Evolutionary conservation across 37 sponge, comb jelly and placozoan genomes (phyloP).

Genomic region (Chondrosia reniformis): DNA sequence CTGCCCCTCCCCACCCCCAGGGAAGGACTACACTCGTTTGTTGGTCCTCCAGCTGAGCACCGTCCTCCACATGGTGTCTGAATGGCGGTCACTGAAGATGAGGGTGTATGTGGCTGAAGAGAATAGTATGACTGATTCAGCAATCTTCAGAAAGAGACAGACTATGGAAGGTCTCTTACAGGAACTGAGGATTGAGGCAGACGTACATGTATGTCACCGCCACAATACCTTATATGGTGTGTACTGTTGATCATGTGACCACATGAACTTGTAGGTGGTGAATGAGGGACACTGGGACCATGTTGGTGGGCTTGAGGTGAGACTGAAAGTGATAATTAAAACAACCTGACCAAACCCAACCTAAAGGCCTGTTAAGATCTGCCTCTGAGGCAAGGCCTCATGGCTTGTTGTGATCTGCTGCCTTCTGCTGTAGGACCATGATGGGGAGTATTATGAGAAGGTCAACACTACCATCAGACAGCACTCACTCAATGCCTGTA

Average conservation of each 20-base stretch:
- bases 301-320: too few species aligned
- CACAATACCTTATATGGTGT: too few species aligned
- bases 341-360: too few species aligned
- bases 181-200: slow-evolving; percentile 74
- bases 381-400: too few species aligned
- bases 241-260: too few species aligned
- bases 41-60: slow-evolving; percentile 89
- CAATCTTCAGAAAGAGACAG: slow-evolving; percentile 25
- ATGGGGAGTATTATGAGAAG: slow-evolving; percentile 17
- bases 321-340: too few species aligned
- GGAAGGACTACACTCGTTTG: slow-evolving; percentile 78
- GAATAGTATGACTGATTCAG: slow-evolving; percentile 10
- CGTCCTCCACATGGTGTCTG: slow-evolving; percentile 90
- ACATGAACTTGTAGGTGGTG: too few species aligned
- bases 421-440: not conserved
- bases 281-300: too few species aligned
- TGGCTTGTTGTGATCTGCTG: too few species aligned
- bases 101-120: slow-evolving; percentile 35
- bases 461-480: slow-evolving; percentile 54
- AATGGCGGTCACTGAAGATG: slow-evolving; percentile 66
- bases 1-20: too few species aligned
- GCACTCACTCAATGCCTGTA: slow-evolving; percentile 43
- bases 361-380: too few species aligned
- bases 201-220: slow-evolving; percentile 38
- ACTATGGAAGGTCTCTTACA: slow-evolving; percentile 59